phyloP scores from a whole-genome alignment of 37 sponge, comb jelly and placozoan species.

The Halichondria panicea region DNA sequence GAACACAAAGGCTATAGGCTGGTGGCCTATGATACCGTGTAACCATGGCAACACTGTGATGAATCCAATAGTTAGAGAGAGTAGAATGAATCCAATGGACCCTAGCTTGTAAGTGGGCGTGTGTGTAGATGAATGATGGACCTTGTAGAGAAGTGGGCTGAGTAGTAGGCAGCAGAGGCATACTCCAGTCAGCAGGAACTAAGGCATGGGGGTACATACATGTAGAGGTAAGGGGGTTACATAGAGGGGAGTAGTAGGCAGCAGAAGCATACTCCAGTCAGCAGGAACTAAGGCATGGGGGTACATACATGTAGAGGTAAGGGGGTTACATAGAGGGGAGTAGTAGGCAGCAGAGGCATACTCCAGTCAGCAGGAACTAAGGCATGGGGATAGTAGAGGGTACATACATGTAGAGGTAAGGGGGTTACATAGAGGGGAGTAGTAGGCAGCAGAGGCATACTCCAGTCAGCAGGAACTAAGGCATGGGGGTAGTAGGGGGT shows the following conservation, averaged over 20 bases:
- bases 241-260: neutral
- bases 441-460: too few relatives aligned
- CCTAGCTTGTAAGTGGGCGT: constrained; percentile 36
- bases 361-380: too few relatives aligned
- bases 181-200: constrained; percentile 52
- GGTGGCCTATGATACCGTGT: constrained; percentile 13
- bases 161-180: constrained; percentile 48
- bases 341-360: too few relatives aligned
- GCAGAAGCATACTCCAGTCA: too few relatives aligned
- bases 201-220: neutral
- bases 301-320: too few relatives aligned
- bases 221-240: neutral
- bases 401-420: too few relatives aligned
- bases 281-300: too few relatives aligned
- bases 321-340: too few relatives aligned
- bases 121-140: constrained; percentile 10
- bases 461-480: too few relatives aligned
- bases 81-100: constrained; percentile 61
- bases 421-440: too few relatives aligned
- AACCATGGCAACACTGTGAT: constrained; percentile 48
- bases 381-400: too few relatives aligned
- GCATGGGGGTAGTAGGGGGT: too few relatives aligned
- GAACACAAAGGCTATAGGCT: constrained; percentile 38
- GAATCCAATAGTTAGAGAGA: constrained; percentile 24
- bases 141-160: constrained; percentile 41